These are phyloP conservation scores for Leucophenga montana DNA, from an alignment of 2,888 invertebrate species.

Conservation along the genomic window DNA sequence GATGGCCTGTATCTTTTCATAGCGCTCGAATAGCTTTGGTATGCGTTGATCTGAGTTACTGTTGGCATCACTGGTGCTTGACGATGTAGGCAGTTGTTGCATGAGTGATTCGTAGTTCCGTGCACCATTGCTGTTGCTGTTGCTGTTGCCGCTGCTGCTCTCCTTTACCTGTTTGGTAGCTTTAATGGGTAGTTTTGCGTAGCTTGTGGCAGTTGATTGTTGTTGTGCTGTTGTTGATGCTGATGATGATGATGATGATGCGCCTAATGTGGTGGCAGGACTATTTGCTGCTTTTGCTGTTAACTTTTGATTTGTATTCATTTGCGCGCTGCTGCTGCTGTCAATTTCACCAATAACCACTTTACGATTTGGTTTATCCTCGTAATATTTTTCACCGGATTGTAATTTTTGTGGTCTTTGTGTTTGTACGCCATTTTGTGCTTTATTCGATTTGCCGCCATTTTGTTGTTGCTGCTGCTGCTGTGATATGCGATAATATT, in stretches of 20 bases:
- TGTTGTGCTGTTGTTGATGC: constrained; percentile 30
- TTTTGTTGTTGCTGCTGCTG: constrained; percentile 49
- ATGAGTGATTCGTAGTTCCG: neutral
- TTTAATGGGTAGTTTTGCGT: constrained; percentile 66
- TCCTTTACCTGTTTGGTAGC: constrained; percentile 73
- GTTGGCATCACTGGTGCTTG: neutral
- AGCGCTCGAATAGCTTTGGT: constrained; percentile 82
- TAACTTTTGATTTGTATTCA: constrained; percentile 1
- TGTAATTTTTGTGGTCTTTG: constrained; percentile 35
- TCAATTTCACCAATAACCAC: constrained; percentile 61
- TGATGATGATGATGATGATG: neutral
- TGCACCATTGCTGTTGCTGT: constrained; percentile 37
- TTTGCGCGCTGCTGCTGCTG: constrained; percentile 13
- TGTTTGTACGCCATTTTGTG: constrained; percentile 51
- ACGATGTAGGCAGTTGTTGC: neutral
- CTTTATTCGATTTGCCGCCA: constrained; percentile 46
- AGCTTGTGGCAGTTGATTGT: constrained; percentile 42
- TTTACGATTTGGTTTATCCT: constrained; percentile 59
- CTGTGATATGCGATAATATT: constrained; percentile 70
- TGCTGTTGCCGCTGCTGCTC: too few relatives aligned
- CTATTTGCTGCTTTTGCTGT: neutral
- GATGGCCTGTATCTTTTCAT: constrained; percentile 84
- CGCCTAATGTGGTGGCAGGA: neutral
- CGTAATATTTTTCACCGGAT: constrained; percentile 58
- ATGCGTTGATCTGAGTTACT: constrained; percentile 74